These are phyloP conservation scores for Caranx melampygus DNA, from an alignment of 2,113 vertebrate genomes.

Conservation along the genomic window DNA sequence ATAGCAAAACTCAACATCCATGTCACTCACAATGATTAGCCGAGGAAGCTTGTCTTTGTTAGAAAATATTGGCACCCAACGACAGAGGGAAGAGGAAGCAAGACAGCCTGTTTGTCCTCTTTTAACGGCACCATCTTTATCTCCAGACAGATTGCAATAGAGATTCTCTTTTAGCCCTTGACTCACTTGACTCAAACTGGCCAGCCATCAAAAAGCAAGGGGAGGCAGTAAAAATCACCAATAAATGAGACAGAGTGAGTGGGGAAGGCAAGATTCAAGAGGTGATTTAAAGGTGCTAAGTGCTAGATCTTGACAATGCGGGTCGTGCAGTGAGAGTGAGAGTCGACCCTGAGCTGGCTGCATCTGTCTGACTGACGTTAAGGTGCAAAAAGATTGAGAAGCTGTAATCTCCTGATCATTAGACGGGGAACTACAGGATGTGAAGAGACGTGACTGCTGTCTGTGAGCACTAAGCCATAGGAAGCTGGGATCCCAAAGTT, in stretches of 20 bases:
- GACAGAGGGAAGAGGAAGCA: not conserved
- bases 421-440: constrained; percentile 62
- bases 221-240: constrained; percentile 24
- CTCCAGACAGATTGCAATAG: constrained; percentile 8
- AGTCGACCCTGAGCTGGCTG: constrained; percentile 47
- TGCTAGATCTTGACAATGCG: constrained; percentile 51
- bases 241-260: constrained; percentile 11
- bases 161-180: constrained; percentile 8
- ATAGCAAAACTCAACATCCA: not conserved
- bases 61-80: not conserved
- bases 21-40: not conserved
- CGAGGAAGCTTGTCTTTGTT: not conserved
- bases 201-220: constrained; percentile 18
- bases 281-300: constrained; percentile 45
- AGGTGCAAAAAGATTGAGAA: constrained; percentile 58
- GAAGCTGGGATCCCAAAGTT: constrained; percentile 60
- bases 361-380: constrained; percentile 59
- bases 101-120: not conserved
- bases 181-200: constrained; percentile 28
- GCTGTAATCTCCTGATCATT: constrained; percentile 61
- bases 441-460: constrained; percentile 59
- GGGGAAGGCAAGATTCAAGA: constrained; percentile 12
- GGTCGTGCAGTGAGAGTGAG: constrained; percentile 47
- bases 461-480: constrained; percentile 56
- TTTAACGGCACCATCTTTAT: constrained; percentile 11